Percentiles rank a stretch among this genome's conserved stretches.
Conservation (phyloP, 2,113 vertebrate species). For the Cavia aperea region DNA sequence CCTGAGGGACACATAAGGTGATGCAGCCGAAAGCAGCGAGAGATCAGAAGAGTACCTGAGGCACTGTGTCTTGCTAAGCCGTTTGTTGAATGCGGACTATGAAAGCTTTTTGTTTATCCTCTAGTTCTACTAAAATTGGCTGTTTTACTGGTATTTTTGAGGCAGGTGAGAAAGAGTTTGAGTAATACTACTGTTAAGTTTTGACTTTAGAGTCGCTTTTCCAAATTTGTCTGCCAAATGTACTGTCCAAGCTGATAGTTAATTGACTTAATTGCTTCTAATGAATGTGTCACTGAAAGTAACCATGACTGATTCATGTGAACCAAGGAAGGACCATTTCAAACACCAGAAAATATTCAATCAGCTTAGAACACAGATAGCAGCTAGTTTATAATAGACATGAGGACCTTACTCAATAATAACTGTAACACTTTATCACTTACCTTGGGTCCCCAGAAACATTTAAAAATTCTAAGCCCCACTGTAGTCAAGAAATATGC, state of each 20-base stretch:
- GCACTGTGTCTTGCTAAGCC: neutral
- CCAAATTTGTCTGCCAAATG: neutral
- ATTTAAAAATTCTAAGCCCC: neutral
- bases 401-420: neutral
- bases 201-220: neutral
- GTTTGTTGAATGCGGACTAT: fast-evolving
- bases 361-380: constrained; percentile 12
- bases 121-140: neutral
- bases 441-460: neutral
- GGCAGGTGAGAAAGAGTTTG: neutral
- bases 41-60: neutral
- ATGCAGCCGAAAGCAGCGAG: no score
- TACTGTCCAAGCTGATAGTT: neutral
- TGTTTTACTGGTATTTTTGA: neutral
- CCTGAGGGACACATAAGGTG: neutral
- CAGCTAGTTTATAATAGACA: neutral
- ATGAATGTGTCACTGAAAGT: neutral
- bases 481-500: neutral
- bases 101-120: neutral
- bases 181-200: neutral
- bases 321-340: neutral
- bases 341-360: neutral
- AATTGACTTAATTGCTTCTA: constrained; percentile 24
- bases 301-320: neutral
- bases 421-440: neutral